Evolutionary conservation across 2,797 vertebrate species (phyloP).

Genomic region (Phyllotis vaccarum): DNA sequence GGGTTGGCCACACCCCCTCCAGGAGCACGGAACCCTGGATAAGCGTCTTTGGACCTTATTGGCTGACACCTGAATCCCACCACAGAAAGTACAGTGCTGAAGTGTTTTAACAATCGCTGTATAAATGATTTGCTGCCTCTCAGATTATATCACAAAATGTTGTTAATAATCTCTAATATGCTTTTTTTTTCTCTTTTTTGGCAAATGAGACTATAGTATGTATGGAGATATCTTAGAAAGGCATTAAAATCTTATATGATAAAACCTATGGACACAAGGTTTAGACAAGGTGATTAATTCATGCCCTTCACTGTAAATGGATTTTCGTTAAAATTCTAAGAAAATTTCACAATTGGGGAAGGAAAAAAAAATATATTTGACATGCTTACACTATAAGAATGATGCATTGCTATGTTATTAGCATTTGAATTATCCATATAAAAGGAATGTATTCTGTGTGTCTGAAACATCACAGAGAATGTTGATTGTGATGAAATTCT

Average conservation of each 20-base stretch:
- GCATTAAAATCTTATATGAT: not conserved
- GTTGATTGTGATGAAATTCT: not conserved
- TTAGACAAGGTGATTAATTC: not conserved
- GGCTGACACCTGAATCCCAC: too few relatives aligned
- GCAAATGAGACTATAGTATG: not conserved
- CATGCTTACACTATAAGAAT: not conserved
- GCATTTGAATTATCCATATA: not conserved
- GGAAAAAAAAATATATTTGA: not conserved
- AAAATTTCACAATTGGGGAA: not conserved
- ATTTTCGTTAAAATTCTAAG: not conserved
- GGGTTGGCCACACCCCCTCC: too few relatives aligned
- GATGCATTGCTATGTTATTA: not conserved
- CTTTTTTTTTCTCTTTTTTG: not conserved
- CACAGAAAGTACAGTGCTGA: too few relatives aligned
- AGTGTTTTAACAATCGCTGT: not conserved
- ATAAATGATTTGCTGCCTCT: not conserved
- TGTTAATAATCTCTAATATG: not conserved
- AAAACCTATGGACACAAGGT: not conserved
- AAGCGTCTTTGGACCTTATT: too few relatives aligned
- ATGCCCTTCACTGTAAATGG: too few relatives aligned
- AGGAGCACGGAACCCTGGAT: too few relatives aligned
- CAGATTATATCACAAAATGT: not conserved
- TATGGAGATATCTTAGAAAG: not conserved
- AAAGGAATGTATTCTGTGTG: not conserved
- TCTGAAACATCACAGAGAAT: too few relatives aligned